phyloP scores from a whole-genome alignment of 2,888 invertebrate genomes.

The Micoletzkya japonica region DNA sequence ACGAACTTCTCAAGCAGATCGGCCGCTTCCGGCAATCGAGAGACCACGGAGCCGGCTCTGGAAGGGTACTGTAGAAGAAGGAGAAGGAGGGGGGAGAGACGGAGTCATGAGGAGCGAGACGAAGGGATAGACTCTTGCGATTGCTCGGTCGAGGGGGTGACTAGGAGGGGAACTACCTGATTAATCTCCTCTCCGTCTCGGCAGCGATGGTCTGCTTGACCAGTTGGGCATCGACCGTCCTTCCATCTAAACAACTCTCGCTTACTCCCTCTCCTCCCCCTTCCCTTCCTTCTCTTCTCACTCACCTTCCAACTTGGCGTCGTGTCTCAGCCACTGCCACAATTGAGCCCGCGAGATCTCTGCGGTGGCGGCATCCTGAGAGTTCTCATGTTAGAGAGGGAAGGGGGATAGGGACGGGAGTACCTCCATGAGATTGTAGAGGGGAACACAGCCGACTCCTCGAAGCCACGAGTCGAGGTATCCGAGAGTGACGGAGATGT shows the following conservation, averaged over 20 bases:
- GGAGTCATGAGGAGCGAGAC: background rate
- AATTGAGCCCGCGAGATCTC: conserved; percentile 77
- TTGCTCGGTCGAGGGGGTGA: background rate
- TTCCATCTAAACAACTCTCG: conserved; percentile 45
- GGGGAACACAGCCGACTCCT: conserved; percentile 74
- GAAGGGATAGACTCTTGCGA: background rate
- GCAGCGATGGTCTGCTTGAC: conserved; percentile 64
- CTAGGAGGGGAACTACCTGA: conserved; percentile 30
- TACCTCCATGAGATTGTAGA: conserved; percentile 72
- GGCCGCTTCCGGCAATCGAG: conserved; percentile 63
- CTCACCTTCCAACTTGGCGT: conserved; percentile 66
- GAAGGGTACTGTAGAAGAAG: background rate
- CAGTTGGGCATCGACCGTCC: conserved; percentile 56
- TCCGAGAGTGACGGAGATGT: conserved; percentile 73
- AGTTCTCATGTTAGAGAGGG: background rate
- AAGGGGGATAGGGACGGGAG: background rate
- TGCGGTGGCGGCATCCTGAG: conserved; percentile 75
- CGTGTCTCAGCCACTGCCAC: conserved; percentile 77
- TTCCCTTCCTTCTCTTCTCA: conserved; percentile 1
- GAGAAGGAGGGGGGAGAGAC: background rate
- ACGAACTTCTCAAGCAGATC: conserved; percentile 73
- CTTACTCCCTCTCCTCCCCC: background rate
- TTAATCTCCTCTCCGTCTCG: conserved; percentile 58
- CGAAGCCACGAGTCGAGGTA: conserved; percentile 76
- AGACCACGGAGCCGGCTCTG: conserved; percentile 54